Evolutionary conservation across 2,797 vertebrate genomes (phyloP), one percentile per base, ranked within the genome.

Genomic region (Etheostoma perlongum): DNA sequence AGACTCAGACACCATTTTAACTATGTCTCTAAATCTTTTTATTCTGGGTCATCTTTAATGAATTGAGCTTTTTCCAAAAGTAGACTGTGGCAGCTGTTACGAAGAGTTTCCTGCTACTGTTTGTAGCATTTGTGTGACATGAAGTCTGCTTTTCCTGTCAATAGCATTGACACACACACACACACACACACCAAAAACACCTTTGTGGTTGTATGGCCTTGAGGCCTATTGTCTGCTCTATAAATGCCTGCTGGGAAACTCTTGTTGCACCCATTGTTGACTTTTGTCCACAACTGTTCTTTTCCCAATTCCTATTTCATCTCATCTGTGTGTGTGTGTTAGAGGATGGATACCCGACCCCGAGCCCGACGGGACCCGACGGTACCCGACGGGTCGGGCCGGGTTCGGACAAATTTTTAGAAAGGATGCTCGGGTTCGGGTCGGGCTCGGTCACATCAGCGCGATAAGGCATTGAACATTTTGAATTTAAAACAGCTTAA

Each of bases 21-120:
- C 60, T 64, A 1, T 13, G 47, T 53, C 67, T 69, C 73, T 65
- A 25, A n/a, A 76, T 79, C 74, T 67, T 85, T 76, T 83, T 71
- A 52, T 87, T 87, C 78, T 91, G 78, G 88, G 82, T 84, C 84
- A 69, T 79, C 78, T 80, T 82, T 92, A 87, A 89, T 90, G 73
- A 91, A 84, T 70, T 67, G 19, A 61, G 33, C 19, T 76, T 49
- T 36, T 48, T 30, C 44, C 53, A 77, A 83, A 84, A 71, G 52
- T 15, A 69, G 48, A 49, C 23, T 8, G 57, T 21, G 40, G 78
- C 79, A 84, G 79, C 77, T 85, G 75, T 64, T 82, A n/a, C 30
- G 47, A 74, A 61, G 27, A 57, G 46, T 65, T 86, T 91, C 84
- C 87, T 91, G 83, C 88, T 76, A 79, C 88, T 92, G 85, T 89